phyloP scores from a whole-genome alignment of 1,140 invertebrate species.

The Cydia strobilella region DNA sequence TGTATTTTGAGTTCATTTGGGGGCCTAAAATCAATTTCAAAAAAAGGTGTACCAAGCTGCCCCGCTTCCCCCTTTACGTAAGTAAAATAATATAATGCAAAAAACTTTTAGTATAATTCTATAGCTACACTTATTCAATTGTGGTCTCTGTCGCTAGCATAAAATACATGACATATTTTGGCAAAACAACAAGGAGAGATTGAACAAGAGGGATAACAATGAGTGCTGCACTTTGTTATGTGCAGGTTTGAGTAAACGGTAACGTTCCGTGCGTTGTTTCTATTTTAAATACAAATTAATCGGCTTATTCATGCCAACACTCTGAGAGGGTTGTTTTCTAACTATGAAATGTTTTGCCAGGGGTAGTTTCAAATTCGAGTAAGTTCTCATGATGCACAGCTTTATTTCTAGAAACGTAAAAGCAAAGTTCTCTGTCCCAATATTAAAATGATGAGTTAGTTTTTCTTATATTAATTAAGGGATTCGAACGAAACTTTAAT shows the following conservation, averaged over 20 bases:
- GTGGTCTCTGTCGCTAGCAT: not conserved
- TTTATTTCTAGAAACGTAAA: slow-evolving; percentile 25
- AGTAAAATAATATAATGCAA: no score
- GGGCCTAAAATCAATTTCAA: no score
- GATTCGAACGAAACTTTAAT: not conserved
- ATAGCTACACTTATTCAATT: not conserved
- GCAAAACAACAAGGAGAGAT: slow-evolving; percentile 13
- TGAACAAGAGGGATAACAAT: slow-evolving; percentile 12
- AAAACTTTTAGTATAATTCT: not conserved
- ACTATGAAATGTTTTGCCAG: slow-evolving; percentile 27
- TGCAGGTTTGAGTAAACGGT: slow-evolving; percentile 1
- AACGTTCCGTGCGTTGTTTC: slow-evolving; percentile 21
- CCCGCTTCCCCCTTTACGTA: no score
- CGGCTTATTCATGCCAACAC: slow-evolving; percentile 27
- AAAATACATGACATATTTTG: not conserved
- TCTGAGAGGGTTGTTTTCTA: slow-evolving; percentile 30
- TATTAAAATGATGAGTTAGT: not conserved
- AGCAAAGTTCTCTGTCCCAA: slow-evolving; percentile 5
- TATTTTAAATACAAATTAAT: slow-evolving; percentile 32
- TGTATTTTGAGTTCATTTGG: no score
- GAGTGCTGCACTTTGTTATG: slow-evolving; percentile 8
- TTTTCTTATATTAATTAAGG: not conserved
- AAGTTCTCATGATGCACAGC: slow-evolving; percentile 11
- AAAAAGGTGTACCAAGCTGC: no score
- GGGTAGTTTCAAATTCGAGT: slow-evolving; percentile 12